Base-by-base conservation (phyloP, 2,888 invertebrate genomes). In the Arge pagana region DNA sequence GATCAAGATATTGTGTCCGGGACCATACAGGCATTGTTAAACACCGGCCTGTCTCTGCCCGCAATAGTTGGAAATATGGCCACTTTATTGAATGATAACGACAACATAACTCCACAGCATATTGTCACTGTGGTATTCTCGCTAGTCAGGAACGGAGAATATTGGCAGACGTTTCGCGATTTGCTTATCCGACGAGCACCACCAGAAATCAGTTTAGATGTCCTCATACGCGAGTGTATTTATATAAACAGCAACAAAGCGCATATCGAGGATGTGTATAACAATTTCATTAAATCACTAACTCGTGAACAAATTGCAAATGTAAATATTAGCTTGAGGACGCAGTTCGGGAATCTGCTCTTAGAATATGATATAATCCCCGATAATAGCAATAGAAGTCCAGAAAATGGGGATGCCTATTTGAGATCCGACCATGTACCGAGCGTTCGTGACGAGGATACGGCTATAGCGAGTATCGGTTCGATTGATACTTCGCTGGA, bases 181-280 rank as follows among this genome's bases (percentile, higher is more conserved):
- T 40, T 70, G 5, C n/a, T 58, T 1, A 45, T 54, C 4, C 48
- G 40, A 31, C 4, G 53, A 1, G 26, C 19, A 3, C 52, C 57
- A 1, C 19, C 59, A 5, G 2, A 4, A 7, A 1, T 30, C 21
- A 31, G 51, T 21, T 24, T 64, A 18, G 42, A 59, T 3, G 28
- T 24, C 0, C 45, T 68, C 13, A 23, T 71, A 19, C 0, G 33
- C 3, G 65, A 70, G 28, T 65, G 63, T 35, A 15, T 62, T 13
- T 35, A 28, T 1, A 8, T 2, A 42, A 51, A 52, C 30, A 58
- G 50, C 45, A 50, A 23, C n/a, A 30, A 18, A 15, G 10, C 23
- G 8, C 43, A 69, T 16, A 43, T 61, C 18, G 7, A 28, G 1
- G 65, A 67, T 11, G 36, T 71, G 21, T 35, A 64, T 8, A 40